Percentiles rank a stretch among this genome's conserved stretches.
These are phyloP conservation scores for Drosophila borealis DNA, from an alignment of 2,888 invertebrate genomes.

Conservation along the genomic window DNA sequence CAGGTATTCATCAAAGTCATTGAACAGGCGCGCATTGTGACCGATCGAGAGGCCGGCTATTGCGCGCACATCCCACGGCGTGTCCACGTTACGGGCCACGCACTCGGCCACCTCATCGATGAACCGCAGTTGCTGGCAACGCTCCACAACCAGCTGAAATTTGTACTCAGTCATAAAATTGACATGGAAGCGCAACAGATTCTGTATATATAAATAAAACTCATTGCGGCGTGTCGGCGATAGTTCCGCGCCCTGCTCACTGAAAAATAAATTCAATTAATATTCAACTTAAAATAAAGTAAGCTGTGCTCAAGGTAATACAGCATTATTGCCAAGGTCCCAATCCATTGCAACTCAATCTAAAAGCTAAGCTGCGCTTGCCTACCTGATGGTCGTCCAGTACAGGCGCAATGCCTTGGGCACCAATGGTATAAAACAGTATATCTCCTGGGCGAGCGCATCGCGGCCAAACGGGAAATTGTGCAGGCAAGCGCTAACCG, in stretches of 20 bases:
- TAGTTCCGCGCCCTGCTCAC: constrained; percentile 5
- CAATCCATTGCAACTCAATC: too few relatives aligned
- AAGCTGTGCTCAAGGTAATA: too few relatives aligned
- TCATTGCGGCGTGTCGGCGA: constrained; percentile 84
- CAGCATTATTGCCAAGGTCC: too few relatives aligned
- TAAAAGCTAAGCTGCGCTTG: neutral
- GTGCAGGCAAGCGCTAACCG: constrained; percentile 81
- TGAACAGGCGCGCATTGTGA: constrained; percentile 85
- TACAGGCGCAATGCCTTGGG: constrained; percentile 72
- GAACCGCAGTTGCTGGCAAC: constrained; percentile 46
- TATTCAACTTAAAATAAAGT: too few relatives aligned
- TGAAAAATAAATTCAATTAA: neutral
- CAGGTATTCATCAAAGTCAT: constrained; percentile 72
- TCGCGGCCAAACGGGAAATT: constrained; percentile 82
- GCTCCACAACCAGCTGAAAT: constrained; percentile 67
- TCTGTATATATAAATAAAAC: constrained; percentile 83
- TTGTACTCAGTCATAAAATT: constrained; percentile 84
- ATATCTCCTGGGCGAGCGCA: constrained; percentile 69
- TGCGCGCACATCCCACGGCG: constrained; percentile 89
- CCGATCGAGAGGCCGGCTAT: constrained; percentile 87
- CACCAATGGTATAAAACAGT: constrained; percentile 72
- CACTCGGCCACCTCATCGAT: constrained; percentile 73
- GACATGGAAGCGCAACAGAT: constrained; percentile 84
- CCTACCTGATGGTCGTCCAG: constrained; percentile 74
- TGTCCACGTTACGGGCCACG: constrained; percentile 85